phyloP scores from a whole-genome alignment of 2,888 invertebrate species.

The Urechis unicinctus region DNA sequence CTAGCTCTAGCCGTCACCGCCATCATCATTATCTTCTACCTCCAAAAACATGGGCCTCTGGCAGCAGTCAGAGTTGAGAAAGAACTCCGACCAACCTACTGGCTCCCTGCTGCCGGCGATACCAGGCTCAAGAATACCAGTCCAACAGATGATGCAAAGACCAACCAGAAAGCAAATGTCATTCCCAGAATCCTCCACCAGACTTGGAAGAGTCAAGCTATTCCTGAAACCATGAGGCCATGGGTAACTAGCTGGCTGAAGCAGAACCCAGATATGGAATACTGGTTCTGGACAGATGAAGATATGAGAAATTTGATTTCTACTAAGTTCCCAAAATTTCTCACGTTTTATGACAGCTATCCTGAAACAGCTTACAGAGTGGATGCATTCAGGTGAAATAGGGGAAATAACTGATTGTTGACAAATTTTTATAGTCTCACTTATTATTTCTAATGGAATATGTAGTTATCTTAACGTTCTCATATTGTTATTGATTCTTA shows the following conservation, averaged over 20 bases:
- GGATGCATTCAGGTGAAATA: slow-evolving; percentile 34
- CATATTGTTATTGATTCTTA: neutral
- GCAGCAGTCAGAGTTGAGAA: no score
- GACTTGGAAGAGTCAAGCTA: slow-evolving; percentile 13
- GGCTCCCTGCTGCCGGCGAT: no score
- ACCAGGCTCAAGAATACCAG: no score
- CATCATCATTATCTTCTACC: no score
- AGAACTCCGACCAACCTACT: no score
- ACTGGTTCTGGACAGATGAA: slow-evolving; percentile 46
- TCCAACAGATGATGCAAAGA: no score
- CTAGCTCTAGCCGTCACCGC: no score
- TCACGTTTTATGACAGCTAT: slow-evolving; percentile 33
- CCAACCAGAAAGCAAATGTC: no score
- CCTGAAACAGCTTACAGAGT: slow-evolving; percentile 34
- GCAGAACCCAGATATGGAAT: slow-evolving; percentile 41
- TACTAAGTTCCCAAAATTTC: slow-evolving; percentile 29
- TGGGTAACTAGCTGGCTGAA: slow-evolving; percentile 39
- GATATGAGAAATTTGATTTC: slow-evolving; percentile 34
- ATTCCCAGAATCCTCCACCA: slow-evolving; percentile 21
- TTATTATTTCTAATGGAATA: neutral
- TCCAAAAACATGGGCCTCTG: no score
- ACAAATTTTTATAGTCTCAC: neutral
- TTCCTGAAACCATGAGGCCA: slow-evolving; percentile 4
- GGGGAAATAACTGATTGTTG: neutral
- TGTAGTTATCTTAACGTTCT: neutral